Conservation (phyloP, 2,888 invertebrate species). For the Antheraea assamensis region DNA sequence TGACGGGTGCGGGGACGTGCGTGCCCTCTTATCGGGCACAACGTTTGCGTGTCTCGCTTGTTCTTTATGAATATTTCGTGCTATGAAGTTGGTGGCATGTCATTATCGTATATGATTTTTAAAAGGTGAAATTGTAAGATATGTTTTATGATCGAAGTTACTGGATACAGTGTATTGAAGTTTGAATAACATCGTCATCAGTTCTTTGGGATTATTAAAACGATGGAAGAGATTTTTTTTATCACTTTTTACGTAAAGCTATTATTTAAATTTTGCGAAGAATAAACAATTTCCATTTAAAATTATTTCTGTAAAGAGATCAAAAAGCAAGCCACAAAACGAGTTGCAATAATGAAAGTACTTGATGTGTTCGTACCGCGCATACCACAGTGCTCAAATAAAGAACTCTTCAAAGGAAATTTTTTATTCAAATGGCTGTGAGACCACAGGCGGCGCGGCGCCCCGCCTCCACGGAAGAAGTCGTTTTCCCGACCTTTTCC, state of each 20-base stretch:
- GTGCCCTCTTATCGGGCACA: conserved; percentile 52
- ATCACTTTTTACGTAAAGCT: neutral
- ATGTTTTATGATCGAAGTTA: neutral
- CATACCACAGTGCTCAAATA: conserved; percentile 69
- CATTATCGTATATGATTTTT: neutral
- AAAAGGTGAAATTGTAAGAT: neutral
- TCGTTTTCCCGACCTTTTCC: conserved; percentile 76
- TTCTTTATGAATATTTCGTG: conserved; percentile 24
- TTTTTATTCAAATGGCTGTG: conserved; percentile 76
- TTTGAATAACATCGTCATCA: neutral
- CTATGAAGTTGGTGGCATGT: conserved; percentile 10
- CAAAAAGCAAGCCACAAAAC: conserved; percentile 33
- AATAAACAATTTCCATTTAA: conserved; percentile 19
- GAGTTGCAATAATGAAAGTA: conserved; percentile 37
- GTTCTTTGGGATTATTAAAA: neutral
- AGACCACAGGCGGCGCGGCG: conserved; percentile 64
- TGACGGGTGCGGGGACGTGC: conserved; percentile 61
- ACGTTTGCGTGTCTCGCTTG: conserved; percentile 53
- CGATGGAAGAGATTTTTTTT: neutral
- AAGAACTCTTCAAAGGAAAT: conserved; percentile 76
- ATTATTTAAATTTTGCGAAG: neutral
- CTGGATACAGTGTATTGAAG: neutral
- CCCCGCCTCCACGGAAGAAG: conserved; percentile 78
- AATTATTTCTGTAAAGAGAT: conserved; percentile 31
- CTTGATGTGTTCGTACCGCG: conserved; percentile 35